Base-by-base conservation (phyloP, 2,797 vertebrate species). In the Sebastes steindachneri region DNA sequence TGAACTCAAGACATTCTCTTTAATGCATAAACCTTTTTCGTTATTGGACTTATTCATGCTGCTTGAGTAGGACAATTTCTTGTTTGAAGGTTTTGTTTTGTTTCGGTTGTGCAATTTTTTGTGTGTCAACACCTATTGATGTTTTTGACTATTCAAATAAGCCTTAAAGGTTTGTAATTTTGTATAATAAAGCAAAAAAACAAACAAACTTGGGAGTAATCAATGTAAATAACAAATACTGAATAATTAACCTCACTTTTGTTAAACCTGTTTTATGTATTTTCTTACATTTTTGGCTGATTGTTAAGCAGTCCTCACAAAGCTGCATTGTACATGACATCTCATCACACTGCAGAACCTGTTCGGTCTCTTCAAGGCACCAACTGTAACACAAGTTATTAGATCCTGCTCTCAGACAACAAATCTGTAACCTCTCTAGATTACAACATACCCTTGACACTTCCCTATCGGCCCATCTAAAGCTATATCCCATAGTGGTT, bases 391-490 rank as follows among this genome's bases (percentile, higher is more conserved):
- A 71, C 8, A 89, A 86, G 74, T 81, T 77, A 68, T 73, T 64
- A 79, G 57, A 88, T 77, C 75, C 75, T 60, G 14, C 17, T 4
- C 64, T 64, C 29, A 83, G 48, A 83, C 81, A 85, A 85, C 66
- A 86, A 85, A 91, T 78, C 65, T 79, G 51, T 87, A 82, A 77
- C 74, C 66, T 80, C 74, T 84, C 75, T 21, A 53, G 69, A 85
- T 90, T 83, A 67, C 74, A 37, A 73, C 69, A 90, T 64, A 73
- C 37, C 76, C 60, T 53, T 53, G 33, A 85, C 82, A 88, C 71
- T 71, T 85, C 31, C 72, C 28, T 81, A 75, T 86, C 57, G 5
- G 12, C 26, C 35, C 25, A 89, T 85, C 67, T 77, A 67, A 85
- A 85, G 55, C 31, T 28, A 48, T 48, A 89, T 86, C 82, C 23